Evolutionary conservation across 1,140 invertebrate genomes (phyloP), one percentile per base, ranked within the genome.

Genomic region (Drosophila ogumai): DNA sequence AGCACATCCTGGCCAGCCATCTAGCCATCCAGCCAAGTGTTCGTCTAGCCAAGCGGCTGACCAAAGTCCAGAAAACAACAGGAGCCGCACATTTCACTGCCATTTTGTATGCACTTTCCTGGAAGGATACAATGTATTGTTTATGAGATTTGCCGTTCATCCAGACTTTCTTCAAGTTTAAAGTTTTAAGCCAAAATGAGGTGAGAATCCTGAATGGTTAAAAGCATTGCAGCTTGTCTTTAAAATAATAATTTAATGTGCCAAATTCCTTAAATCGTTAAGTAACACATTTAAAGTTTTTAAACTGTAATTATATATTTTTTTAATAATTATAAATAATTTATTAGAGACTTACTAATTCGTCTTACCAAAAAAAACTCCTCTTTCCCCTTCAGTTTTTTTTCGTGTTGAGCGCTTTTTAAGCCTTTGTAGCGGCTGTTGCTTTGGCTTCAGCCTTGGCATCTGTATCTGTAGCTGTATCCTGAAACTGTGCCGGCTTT

Each of bases 361-460:
- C 73, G 47, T 7, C 12, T 43, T 28, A 2, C 9, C 9, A 3
- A 5, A 5, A 6, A 4, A 0, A 7, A 19, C 7, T 38, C 15
- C 13, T 13, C 22, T 3, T 15, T 13, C 6, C 31, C 28, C 7
- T 15, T 15, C 17, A 22, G 13, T 58, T 81, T 64, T 81, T 81
- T 74, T 58, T 54, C 73, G 44, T 52, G 58, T 55, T 61, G 56
- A 75, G 60, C 78, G 65, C 78, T 81, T 85, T 90, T 88, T 77
- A 88, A 88, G 81, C 78, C 81, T 81, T 85, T 90, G 85, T 81
- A 76, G 74, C 81, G 81, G 71, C 73, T 84, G 80, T 80, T 63
- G 65, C 65, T 78, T 61, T 73, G 46, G 58, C 75, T 72, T 82
- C 71, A 50, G 68, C 36, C 34, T 47, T 38, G 41, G 63, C 52